Evolutionary conservation across 2,113 vertebrate genomes (phyloP), one percentile per base, ranked within the genome.

Genomic region (Notiomystis cincta): DNA sequence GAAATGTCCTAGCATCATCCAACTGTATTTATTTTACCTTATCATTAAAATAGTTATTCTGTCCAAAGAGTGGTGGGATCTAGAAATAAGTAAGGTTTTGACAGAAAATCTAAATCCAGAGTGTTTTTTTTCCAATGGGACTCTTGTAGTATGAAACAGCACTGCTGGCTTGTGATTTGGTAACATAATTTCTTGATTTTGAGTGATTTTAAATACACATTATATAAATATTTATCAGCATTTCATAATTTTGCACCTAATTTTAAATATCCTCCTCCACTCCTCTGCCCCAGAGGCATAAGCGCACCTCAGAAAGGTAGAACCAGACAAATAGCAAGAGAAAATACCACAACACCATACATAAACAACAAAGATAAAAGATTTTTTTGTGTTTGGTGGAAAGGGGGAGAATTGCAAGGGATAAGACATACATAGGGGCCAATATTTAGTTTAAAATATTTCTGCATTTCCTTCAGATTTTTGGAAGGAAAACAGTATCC

Each of bases 191-290:
- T 88, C 48, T 71, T 65, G 40, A 87, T 87, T 82, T 58, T 48
- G 28, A 82, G 23, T n/a, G n/a, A 89, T 72, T 79, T 87, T 53
- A 72, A 82, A 45, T 57, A 33, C 27, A 60, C 4, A 19, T 69
- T 30, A 53, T n/a, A 33, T 61, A 44, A 85, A 76, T 81, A 75
- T 71, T 93, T 84, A 95, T 57, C 45, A 57, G 31, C 11, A 67
- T 89, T 91, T 96, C 76, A 72, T 66, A 78, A 91, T 77, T 95
- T 79, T 85, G 21, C 45, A 66, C 58, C 75, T 85, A 30, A 89
- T 95, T 96, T 95, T 54, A 87, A 91, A 90, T 23, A 72, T 67
- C 23, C n/a, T 75, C 37, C 70, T 91, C 70, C 58, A 51, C 54
- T 47, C 17, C 42, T 89, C 69, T 95, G 54, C 69, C 83, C 58